phyloP scores from a whole-genome alignment of 2,888 invertebrate species.

The Hirtodrosophila cameraria region DNA sequence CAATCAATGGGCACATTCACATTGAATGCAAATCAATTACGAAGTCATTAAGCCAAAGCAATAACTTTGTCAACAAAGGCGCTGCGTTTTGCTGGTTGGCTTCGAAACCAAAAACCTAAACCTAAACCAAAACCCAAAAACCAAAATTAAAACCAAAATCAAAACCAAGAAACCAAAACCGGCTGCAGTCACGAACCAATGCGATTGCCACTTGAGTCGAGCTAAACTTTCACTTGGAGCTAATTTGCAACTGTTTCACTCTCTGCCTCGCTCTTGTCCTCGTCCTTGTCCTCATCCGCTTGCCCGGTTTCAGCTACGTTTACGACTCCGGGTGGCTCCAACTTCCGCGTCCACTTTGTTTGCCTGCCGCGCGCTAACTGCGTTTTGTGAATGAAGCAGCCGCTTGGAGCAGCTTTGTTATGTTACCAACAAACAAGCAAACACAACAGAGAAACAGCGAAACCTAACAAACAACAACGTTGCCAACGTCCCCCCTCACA shows the following conservation, averaged over 20 bases:
- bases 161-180: conserved; percentile 21
- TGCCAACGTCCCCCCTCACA: conserved; percentile 32
- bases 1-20: conserved; percentile 65
- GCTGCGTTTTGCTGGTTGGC: too few species aligned
- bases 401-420: conserved; percentile 46
- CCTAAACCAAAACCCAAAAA: conserved; percentile 2
- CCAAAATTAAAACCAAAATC: conserved; percentile 2
- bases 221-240: conserved; percentile 53
- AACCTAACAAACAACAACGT: conserved; percentile 42
- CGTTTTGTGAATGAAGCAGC: conserved; percentile 74
- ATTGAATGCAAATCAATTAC: conserved; percentile 78
- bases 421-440: conserved; percentile 55
- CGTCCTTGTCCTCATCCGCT: neutral
- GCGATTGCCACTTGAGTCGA: conserved; percentile 54
- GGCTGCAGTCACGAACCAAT: conserved; percentile 54
- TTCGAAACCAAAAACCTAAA: conserved; percentile 12
- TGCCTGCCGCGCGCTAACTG: conserved; percentile 67
- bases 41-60: conserved; percentile 65
- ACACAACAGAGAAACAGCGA: conserved; percentile 12
- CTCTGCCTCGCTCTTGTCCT: neutral
- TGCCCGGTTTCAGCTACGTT: neutral
- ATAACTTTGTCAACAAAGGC: conserved; percentile 74
- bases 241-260: conserved; percentile 43
- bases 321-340: conserved; percentile 18
- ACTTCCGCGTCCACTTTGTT: conserved; percentile 61